Percentiles rank a stretch among this genome's conserved stretches.
Conservation (phyloP, 2,888 invertebrate genomes). For the Tetanocera ferruginea region DNA sequence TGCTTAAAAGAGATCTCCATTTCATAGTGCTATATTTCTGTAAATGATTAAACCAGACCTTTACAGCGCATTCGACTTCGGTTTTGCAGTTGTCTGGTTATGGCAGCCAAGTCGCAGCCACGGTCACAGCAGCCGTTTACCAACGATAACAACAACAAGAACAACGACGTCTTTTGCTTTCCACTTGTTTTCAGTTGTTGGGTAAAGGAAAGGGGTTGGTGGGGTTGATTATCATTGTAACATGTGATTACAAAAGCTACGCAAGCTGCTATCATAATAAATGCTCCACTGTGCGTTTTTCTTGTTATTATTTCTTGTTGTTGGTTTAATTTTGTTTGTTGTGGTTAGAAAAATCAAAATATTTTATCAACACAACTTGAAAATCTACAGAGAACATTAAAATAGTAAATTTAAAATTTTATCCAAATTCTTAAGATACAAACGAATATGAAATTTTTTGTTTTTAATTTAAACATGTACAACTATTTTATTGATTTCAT, state of each 20-base stretch:
- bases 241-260: neutral
- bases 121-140: conserved; percentile 2
- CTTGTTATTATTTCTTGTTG: neutral
- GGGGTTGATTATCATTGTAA: conserved; percentile 44
- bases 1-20: neutral
- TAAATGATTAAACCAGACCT: neutral
- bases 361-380: too few relatives aligned
- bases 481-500: neutral
- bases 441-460: too few relatives aligned
- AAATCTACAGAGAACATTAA: neutral
- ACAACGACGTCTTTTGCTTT: too few relatives aligned
- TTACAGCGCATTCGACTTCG: conserved; percentile 1
- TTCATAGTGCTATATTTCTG: conserved; percentile 2
- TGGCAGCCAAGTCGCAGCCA: conserved; percentile 28
- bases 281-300: neutral
- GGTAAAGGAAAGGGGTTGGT: conserved; percentile 33
- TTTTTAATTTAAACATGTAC: neutral
- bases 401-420: neutral
- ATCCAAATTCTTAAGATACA: neutral
- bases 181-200: conserved; percentile 37
- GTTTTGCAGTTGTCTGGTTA: conserved; percentile 56
- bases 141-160: conserved; percentile 52
- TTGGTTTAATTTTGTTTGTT: neutral
- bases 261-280: too few relatives aligned
- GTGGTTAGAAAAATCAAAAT: neutral